Evolutionary conservation across 2,113 vertebrate species (phyloP).

Genomic region (Suncus etruscus): DNA sequence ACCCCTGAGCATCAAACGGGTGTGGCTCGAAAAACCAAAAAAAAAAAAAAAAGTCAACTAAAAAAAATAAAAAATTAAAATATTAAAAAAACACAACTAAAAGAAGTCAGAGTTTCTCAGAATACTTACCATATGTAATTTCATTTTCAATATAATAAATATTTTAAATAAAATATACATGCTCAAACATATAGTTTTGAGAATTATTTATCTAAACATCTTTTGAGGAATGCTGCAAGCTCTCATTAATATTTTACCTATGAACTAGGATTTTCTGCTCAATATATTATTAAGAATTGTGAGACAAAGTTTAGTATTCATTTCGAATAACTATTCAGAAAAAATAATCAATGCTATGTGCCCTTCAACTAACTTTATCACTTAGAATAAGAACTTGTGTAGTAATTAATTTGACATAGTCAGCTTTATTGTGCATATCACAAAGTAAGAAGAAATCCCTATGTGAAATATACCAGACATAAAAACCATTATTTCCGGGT

Average conservation of each 20-base stretch:
- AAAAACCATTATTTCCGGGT: conserved; percentile 55
- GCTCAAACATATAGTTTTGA: background rate
- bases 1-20: no score
- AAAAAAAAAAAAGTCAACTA: no score
- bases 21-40: no score
- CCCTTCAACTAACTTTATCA: conserved; percentile 53
- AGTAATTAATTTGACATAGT: conserved; percentile 61
- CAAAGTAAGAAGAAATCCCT: conserved; percentile 41
- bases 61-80: no score
- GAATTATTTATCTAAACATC: background rate
- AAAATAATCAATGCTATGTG: conserved; percentile 17
- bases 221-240: conserved; percentile 1
- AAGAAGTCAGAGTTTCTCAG: background rate
- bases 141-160: background rate
- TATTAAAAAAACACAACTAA: background rate
- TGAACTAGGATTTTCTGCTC: background rate
- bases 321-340: background rate
- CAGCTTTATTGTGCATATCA: conserved; percentile 59
- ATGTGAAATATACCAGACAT: background rate
- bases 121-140: background rate
- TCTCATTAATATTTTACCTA: conserved; percentile 24
- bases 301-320: background rate
- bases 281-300: conserved; percentile 10
- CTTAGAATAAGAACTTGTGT: conserved; percentile 15
- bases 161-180: no score